Percentiles rank a stretch among this genome's conserved stretches.
Evolutionary conservation across 2,113 vertebrate species (phyloP).

Genomic region (Theristicus caerulescens): DNA sequence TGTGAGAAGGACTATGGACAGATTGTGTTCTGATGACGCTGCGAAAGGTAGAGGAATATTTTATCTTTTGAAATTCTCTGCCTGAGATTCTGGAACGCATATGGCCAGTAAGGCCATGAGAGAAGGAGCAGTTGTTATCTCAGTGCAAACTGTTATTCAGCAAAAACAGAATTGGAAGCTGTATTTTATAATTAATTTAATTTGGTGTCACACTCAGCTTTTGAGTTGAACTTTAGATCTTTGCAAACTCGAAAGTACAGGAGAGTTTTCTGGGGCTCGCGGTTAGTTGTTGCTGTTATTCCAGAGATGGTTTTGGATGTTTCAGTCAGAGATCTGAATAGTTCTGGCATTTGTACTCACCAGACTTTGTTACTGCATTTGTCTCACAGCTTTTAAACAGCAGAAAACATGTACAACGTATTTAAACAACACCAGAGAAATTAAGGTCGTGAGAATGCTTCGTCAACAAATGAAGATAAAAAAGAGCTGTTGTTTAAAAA

Average conservation of each 20-base stretch:
- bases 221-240: not conserved
- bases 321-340: slow-evolving; percentile 37
- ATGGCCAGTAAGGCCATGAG: not conserved
- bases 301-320: slow-evolving; percentile 12
- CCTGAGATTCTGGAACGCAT: not conserved
- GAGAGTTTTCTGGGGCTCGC: not conserved
- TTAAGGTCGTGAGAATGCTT: slow-evolving; percentile 54
- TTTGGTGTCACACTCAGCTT: not conserved
- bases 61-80: not conserved
- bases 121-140: not conserved
- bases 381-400: slow-evolving; percentile 75
- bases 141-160: not conserved
- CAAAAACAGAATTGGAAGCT: not conserved
- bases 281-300: not conserved
- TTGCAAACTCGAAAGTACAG: not conserved
- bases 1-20: not conserved
- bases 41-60: not conserved
- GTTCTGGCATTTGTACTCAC: slow-evolving; percentile 65
- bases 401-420: slow-evolving; percentile 65
- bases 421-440: slow-evolving; percentile 73
- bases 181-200: not conserved
- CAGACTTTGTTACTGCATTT: slow-evolving; percentile 75
- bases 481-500: slow-evolving; percentile 33
- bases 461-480: slow-evolving; percentile 61
- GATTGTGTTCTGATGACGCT: not conserved